phyloP scores from a whole-genome alignment of 2,888 invertebrate genomes.

The Cantharis nigra region DNA sequence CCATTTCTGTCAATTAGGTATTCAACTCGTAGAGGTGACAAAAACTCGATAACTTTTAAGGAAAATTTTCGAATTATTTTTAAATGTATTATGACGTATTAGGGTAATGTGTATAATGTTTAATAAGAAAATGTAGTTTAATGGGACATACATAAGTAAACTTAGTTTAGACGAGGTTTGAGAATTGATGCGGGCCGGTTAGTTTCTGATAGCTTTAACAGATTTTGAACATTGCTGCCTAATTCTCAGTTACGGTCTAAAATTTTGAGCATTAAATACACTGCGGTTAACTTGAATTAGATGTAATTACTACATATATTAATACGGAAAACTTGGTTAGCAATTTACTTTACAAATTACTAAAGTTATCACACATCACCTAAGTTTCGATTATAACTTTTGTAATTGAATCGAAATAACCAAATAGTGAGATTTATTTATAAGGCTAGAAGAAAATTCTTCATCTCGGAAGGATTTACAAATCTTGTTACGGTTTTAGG shows the following conservation, averaged over 20 bases:
- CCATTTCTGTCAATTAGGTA: slow-evolving; percentile 1
- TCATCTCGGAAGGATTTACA: background rate
- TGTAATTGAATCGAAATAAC: background rate
- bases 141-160: slow-evolving; percentile 19
- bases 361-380: background rate
- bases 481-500: background rate
- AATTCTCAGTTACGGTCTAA: background rate
- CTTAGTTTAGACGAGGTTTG: slow-evolving; percentile 8
- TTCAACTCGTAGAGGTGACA: background rate
- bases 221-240: slow-evolving; percentile 17
- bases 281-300: background rate
- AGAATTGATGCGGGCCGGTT: slow-evolving; percentile 26
- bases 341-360: background rate
- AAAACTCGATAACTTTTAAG: background rate
- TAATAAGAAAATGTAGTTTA: slow-evolving; percentile 17
- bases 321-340: background rate
- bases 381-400: background rate
- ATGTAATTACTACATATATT: background rate
- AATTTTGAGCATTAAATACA: background rate
- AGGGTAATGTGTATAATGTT: background rate
- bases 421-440: background rate
- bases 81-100: background rate
- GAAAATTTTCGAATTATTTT: background rate
- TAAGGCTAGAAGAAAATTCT: background rate
- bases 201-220: slow-evolving; percentile 21